These are phyloP conservation scores for Patella vulgata DNA, from an alignment of 1,140 invertebrate species.

Conservation along the genomic window DNA sequence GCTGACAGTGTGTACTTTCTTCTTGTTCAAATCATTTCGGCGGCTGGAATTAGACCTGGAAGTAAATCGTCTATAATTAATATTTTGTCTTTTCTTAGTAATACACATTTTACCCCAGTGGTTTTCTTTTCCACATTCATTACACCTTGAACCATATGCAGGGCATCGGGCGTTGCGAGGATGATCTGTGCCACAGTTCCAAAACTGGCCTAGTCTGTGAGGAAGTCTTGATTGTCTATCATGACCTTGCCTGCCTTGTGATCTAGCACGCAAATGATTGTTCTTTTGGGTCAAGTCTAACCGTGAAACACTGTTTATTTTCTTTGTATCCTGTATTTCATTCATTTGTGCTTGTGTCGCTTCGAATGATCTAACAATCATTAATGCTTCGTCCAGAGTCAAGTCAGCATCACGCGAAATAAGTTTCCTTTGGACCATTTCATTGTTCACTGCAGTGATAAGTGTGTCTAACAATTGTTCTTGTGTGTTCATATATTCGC, in stretches of 20 bases:
- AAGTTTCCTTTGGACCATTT: not conserved
- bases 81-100: not conserved
- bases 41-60: not conserved
- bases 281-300: not conserved
- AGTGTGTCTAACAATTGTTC: conserved; percentile 3
- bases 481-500: conserved; percentile 2
- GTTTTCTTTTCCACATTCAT: not conserved
- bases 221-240: not conserved
- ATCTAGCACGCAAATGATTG: not conserved
- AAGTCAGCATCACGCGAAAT: conserved; percentile 7
- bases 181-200: conserved; percentile 6
- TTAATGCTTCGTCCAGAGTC: not conserved
- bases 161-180: conserved; percentile 4
- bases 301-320: not conserved
- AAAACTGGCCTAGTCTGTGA: not conserved
- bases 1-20: not conserved
- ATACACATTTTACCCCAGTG: conserved; percentile 8
- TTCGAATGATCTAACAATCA: conserved; percentile 1
- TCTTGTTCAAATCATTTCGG: not conserved
- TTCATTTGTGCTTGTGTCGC: not conserved
- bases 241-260: not conserved
- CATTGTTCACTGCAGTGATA: not conserved
- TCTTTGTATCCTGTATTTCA: not conserved
- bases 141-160: not conserved
- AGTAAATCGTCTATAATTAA: not conserved